Conservation (phyloP, 2,888 invertebrate species). For the Cybosia mesomella region DNA sequence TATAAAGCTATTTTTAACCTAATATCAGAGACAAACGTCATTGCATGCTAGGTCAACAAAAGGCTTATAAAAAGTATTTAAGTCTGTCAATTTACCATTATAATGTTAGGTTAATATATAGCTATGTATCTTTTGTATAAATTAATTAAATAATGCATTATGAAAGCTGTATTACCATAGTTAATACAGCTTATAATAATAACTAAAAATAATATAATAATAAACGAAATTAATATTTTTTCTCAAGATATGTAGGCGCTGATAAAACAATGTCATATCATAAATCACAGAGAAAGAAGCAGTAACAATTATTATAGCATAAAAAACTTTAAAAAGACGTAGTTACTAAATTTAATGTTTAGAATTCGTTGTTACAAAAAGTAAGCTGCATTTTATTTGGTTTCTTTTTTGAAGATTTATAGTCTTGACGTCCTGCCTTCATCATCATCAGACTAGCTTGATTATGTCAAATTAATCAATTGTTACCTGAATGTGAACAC, state of each 20-base stretch:
- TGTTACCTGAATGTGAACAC: neutral
- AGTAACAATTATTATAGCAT: neutral
- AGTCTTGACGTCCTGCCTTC: neutral
- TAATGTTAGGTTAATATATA: neutral
- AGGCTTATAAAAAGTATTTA: neutral
- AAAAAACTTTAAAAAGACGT: too few relatives aligned
- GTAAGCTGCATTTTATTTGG: too few relatives aligned
- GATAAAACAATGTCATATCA: neutral
- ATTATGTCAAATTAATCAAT: neutral
- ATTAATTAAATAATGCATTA: neutral
- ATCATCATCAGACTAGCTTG: neutral
- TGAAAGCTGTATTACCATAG: neutral
- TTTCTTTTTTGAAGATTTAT: too few relatives aligned
- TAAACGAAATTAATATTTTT: neutral
- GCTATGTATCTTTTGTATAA: neutral
- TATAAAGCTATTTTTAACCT: neutral
- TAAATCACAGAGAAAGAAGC: neutral
- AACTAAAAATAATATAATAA: too few relatives aligned
- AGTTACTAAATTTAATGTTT: neutral
- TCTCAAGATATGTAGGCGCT: neutral
- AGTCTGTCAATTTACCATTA: neutral
- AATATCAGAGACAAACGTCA: neutral
- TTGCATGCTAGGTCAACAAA: neutral
- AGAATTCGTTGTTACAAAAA: neutral
- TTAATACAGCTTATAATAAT: too few relatives aligned